phyloP scores from a whole-genome alignment of 2,888 invertebrate species.

The Tenthredo mesomela region DNA sequence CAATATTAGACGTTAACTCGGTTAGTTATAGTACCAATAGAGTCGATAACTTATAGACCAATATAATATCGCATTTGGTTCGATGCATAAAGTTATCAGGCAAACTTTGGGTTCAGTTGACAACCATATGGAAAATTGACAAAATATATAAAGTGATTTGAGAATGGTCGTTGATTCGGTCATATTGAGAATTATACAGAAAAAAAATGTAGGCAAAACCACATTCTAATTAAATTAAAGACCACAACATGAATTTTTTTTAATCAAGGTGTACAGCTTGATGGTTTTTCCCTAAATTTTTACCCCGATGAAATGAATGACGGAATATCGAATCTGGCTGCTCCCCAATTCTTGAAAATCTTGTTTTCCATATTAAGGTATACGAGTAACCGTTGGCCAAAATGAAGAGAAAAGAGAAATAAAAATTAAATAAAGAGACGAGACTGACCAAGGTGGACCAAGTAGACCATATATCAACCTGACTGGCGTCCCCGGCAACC shows the following conservation, averaged over 20 bases:
- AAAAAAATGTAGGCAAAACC: too few relatives aligned
- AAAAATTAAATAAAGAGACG: conserved; percentile 21
- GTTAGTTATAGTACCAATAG: conserved; percentile 62
- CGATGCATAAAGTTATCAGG: not conserved
- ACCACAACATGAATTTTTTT: too few relatives aligned
- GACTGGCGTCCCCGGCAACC: conserved; percentile 49
- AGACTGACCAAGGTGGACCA: conserved; percentile 51
- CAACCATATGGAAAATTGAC: not conserved
- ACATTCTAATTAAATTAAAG: too few relatives aligned
- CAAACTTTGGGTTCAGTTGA: not conserved
- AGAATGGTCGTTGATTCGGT: too few relatives aligned
- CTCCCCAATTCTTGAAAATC: not conserved
- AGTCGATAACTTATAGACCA: conserved; percentile 42
- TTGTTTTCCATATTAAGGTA: not conserved
- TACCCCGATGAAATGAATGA: not conserved
- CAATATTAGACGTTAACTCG: conserved; percentile 74
- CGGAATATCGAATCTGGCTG: not conserved
- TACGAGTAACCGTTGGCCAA: not conserved
- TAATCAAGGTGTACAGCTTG: too few relatives aligned
- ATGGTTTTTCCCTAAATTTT: not conserved
- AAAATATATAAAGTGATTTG: not conserved
- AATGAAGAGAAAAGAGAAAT: not conserved
- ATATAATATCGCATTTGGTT: not conserved
- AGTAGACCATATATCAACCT: conserved; percentile 46
- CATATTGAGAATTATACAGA: too few relatives aligned